phyloP scores from a whole-genome alignment of 2,797 vertebrate genomes.

The Phoeniculus purpureus region DNA sequence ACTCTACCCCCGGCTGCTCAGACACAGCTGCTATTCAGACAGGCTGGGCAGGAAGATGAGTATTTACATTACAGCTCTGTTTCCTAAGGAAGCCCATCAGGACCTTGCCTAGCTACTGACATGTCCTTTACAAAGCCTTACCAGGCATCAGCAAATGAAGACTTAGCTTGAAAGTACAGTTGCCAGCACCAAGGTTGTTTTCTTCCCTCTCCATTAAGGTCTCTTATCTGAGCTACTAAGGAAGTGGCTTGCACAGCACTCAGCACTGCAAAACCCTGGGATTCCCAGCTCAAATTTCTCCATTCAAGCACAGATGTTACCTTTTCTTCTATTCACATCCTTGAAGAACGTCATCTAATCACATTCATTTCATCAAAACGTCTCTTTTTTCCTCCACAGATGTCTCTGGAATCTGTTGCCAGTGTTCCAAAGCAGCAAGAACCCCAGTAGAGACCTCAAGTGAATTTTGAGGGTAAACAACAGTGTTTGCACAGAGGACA shows the following conservation, averaged over 20 bases:
- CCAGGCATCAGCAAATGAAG: not conserved
- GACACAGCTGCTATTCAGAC: not conserved
- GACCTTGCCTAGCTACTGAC: not conserved
- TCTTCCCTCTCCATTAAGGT: constrained; percentile 3
- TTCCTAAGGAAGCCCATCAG: not conserved
- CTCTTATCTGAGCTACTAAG: constrained; percentile 39
- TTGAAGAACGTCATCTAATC: constrained; percentile 30
- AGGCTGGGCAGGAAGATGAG: not conserved
- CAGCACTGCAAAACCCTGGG: constrained; percentile 32
- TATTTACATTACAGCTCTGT: not conserved
- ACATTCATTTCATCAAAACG: constrained; percentile 8
- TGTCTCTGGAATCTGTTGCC: not conserved
- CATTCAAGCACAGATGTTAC: constrained; percentile 51
- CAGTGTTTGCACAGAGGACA: constrained; percentile 8
- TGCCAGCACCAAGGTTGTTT: constrained; percentile 5
- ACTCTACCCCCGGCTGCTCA: not conserved
- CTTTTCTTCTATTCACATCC: constrained; percentile 35
- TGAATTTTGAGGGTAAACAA: not conserved
- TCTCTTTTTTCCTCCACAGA: not conserved
- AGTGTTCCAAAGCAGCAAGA: not conserved
- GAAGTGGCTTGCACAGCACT: constrained; percentile 31
- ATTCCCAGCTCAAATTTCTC: constrained; percentile 43
- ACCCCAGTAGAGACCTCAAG: not conserved
- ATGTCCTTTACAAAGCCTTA: not conserved
- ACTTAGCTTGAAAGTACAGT: not conserved